These are phyloP conservation scores for Seladonia tumulorum DNA, from an alignment of 2,888 invertebrate species.

Conservation along the genomic window DNA sequence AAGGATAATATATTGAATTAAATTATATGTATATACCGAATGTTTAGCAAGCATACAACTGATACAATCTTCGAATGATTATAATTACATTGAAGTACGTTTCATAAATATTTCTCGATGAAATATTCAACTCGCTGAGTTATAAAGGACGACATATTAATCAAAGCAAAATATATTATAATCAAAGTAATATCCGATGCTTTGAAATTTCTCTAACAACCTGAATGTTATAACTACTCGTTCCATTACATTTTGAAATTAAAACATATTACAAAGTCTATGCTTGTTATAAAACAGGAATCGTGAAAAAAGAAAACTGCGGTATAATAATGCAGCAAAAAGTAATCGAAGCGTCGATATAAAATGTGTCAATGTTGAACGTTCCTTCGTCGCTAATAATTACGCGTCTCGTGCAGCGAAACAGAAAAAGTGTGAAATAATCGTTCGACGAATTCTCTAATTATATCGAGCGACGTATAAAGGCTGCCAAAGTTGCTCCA, in stretches of 20 bases:
- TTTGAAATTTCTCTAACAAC: neutral
- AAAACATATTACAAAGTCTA: neutral
- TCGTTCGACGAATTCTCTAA: slow-evolving; percentile 5
- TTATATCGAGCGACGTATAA: neutral
- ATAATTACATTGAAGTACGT: neutral
- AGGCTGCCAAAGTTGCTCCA: neutral
- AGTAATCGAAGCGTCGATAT: neutral
- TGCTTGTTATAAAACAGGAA: neutral
- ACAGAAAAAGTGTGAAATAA: slow-evolving; percentile 1
- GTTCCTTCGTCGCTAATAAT: neutral
- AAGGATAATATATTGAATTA: neutral
- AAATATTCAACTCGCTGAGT: neutral
- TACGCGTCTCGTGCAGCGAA: neutral
- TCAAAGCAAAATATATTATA: neutral
- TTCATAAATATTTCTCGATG: neutral
- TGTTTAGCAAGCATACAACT: neutral
- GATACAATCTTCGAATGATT: neutral
- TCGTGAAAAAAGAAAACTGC: neutral
- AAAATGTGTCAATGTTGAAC: neutral
- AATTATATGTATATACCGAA: neutral
- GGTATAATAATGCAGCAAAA: neutral
- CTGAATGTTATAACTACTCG: neutral
- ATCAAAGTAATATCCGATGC: neutral
- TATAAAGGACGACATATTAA: neutral
- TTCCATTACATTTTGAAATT: neutral